phyloP scores from a whole-genome alignment of 2,113 vertebrate genomes.

The Dicaeum eximium region DNA sequence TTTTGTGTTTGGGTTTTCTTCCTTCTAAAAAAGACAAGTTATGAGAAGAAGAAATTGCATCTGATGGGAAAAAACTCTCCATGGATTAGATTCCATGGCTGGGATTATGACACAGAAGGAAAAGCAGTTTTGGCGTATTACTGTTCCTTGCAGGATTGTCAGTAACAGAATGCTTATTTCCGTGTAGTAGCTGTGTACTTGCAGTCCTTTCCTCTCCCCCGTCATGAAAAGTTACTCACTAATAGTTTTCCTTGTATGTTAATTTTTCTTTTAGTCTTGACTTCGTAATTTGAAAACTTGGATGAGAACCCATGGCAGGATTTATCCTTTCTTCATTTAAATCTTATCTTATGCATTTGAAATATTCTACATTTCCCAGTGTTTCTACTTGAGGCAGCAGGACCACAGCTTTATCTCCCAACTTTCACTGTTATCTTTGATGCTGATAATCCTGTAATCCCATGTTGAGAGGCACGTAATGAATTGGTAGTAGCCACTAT shows the following conservation, averaged over 20 bases:
- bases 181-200: not conserved
- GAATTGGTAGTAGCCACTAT: conserved; percentile 25
- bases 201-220: not conserved
- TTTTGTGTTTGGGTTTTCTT: not conserved
- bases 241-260: not conserved
- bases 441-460: conserved; percentile 51
- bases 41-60: not conserved
- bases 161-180: not conserved
- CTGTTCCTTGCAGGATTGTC: not conserved
- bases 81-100: not conserved
- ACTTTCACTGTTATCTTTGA: conserved; percentile 26
- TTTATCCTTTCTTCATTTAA: not conserved
- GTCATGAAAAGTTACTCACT: not conserved
- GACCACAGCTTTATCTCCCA: not conserved
- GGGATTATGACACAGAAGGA: not conserved
- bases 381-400: not conserved
- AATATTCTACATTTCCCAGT: not conserved
- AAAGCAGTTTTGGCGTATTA: not conserved
- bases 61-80: not conserved
- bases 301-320: not conserved
- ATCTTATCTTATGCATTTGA: not conserved
- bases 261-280: not conserved
- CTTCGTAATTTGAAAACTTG: not conserved
- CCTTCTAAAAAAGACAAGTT: not conserved
- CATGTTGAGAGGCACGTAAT: conserved; percentile 36